Evolutionary conservation across 2,797 vertebrate genomes (phyloP).

Genomic region (Acanthornis magna): DNA sequence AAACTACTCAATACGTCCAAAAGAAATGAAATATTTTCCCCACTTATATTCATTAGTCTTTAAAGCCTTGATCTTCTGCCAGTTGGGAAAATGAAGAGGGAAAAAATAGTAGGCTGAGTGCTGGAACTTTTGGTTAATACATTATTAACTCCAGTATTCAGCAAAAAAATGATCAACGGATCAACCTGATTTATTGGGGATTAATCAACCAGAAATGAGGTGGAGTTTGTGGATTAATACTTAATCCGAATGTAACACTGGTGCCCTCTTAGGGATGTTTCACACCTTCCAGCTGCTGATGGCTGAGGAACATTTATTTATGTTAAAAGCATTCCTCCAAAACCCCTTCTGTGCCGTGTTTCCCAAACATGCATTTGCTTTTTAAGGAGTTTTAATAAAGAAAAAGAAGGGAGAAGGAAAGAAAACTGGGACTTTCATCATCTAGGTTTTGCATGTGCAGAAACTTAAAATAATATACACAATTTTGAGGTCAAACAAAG

Average conservation of each 20-base stretch:
- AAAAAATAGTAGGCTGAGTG: neutral
- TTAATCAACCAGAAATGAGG: neutral
- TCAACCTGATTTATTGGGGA: neutral
- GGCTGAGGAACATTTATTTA: neutral
- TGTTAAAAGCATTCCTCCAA: neutral
- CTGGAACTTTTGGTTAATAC: neutral
- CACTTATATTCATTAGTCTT: neutral
- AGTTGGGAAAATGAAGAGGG: neutral
- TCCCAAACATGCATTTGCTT: neutral
- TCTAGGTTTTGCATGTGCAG: conserved; percentile 30
- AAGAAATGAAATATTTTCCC: neutral
- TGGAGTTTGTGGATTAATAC: neutral
- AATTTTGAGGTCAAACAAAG: conserved; percentile 58
- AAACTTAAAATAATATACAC: conserved; percentile 63
- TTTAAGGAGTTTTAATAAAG: neutral
- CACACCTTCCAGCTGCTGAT: neutral
- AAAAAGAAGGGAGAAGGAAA: neutral
- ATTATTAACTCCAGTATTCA: neutral
- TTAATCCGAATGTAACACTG: neutral
- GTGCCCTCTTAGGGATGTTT: neutral
- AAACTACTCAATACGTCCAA: neutral
- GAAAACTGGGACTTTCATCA: conserved; percentile 7
- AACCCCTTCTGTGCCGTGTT: neutral
- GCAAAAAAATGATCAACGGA: neutral
- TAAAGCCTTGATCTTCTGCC: neutral